Base-by-base conservation (phyloP, 2,113 vertebrate species). In the Pithys albifrons region DNA sequence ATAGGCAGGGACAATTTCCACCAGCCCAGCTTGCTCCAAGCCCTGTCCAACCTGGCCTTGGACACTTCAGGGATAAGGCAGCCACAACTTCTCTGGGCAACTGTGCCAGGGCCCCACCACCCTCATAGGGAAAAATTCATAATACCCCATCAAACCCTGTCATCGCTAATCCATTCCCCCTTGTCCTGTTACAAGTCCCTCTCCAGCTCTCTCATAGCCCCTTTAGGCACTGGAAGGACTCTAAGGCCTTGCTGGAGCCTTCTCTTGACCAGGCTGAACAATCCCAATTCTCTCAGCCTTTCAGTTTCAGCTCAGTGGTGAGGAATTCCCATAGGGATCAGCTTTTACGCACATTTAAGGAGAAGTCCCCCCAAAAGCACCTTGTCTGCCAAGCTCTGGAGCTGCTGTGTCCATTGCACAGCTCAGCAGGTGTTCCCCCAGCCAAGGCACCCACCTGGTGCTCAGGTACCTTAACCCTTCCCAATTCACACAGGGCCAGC, bases 351-450 rank as follows among this genome's bases (percentile, higher is more conserved):
- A n/a, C 6, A 4, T n/a, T 84, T 91, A 46, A 57, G 73, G 62
- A 70, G 13, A 71, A 3, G 2, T n/a, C 8, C 31, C 46, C 25
- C 19, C 28, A 14, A 46, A 51, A 64, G 22, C 35, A 70, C 11
- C 12, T 69, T 73, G 35, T 45, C 39, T 10, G 1, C 24, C 35
- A 59, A 59, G 13, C 19, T 70, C 41, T 37, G 62, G 51, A 83
- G 57, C 66, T 0, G 57, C 66, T 0, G 1, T 14, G 27, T 20
- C n/a, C 14, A 22, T 24, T 1, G 0, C 58, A 46, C 24, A 54
- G 28, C 28, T 59, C 48, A 18, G 17, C 29, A 16, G 33, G 48
- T 35, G 33, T 25, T 12, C 14, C 9, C 48, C 41, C 39, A 67
- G 28, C 17, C 35, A 24, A 61, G 20, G 14, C 31, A 9, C 41